Percentiles rank a stretch among this genome's conserved stretches.
Evolutionary conservation across 2,888 invertebrate species (phyloP).

Genomic region (Habroteleia sp.): DNA sequence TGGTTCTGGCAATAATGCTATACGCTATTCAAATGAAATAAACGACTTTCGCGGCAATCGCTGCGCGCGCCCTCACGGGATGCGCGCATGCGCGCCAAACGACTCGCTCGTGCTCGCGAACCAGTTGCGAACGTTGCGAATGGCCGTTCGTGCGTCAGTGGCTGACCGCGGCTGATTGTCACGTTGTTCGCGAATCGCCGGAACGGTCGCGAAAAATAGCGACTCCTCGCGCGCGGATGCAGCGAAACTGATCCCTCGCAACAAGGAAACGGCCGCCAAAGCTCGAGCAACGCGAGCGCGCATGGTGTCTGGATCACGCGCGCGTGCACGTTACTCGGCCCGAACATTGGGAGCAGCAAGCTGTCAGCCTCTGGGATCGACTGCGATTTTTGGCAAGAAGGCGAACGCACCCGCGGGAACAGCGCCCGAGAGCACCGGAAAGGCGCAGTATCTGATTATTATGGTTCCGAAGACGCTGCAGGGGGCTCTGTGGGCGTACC

Average conservation of each 20-base stretch:
- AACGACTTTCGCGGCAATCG: conserved; percentile 16
- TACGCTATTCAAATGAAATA: too few relatives aligned
- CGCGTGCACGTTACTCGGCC: neutral
- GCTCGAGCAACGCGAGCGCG: neutral
- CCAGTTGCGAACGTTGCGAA: too few relatives aligned
- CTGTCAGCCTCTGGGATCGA: neutral
- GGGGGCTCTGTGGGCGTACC: conserved; percentile 42
- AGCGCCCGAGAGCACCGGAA: neutral
- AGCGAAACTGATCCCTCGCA: neutral
- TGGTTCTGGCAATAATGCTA: too few relatives aligned
- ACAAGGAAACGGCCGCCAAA: neutral
- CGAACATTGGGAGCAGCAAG: neutral
- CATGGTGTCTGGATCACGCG: neutral
- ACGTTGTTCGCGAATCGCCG: conserved; percentile 27
- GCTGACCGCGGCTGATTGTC: conserved; percentile 25
- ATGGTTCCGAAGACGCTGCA: conserved; percentile 26
- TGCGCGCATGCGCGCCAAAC: conserved; percentile 16
- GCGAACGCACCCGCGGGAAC: neutral
- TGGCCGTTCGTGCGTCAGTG: conserved; percentile 41
- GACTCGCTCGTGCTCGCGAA: conserved; percentile 22
- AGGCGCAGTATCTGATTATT: conserved; percentile 6
- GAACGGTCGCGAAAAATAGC: conserved; percentile 1
- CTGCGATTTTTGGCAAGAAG: neutral
- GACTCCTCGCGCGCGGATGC: conserved; percentile 10
- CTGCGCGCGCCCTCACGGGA: conserved; percentile 2